Evolutionary conservation across 1,140 invertebrate species (phyloP).

Genomic region (Drosophila persimilis): DNA sequence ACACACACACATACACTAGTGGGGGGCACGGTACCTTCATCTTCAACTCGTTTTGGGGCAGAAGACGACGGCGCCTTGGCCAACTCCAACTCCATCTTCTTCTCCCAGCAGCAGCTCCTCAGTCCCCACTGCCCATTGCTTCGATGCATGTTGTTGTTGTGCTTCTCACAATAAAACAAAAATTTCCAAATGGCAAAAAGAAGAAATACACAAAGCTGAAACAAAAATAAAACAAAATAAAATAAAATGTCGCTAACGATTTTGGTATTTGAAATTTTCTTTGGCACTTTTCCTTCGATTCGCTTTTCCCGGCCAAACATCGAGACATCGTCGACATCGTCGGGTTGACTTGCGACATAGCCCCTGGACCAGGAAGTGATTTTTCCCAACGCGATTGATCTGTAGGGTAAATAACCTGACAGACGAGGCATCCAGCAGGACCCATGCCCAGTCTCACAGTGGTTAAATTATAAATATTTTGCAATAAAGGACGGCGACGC

Average conservation of each 20-base stretch:
- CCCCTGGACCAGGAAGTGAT: conserved; percentile 66
- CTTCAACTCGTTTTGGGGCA: conserved; percentile 63
- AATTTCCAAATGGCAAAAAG: conserved; percentile 40
- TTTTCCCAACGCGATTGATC: conserved; percentile 31
- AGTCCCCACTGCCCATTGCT: too few species aligned
- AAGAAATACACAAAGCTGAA: conserved; percentile 17
- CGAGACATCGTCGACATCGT: conserved; percentile 2
- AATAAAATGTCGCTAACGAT: conserved; percentile 77
- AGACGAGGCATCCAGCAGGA: not conserved
- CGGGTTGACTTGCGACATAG: conserved; percentile 29
- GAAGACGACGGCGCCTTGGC: not conserved
- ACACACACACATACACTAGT: conserved; percentile 1
- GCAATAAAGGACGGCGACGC: conserved; percentile 17
- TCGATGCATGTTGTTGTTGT: conserved; percentile 23
- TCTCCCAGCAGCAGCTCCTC: conserved; percentile 3
- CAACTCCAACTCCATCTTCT: conserved; percentile 28
- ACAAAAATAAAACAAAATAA: conserved; percentile 41
- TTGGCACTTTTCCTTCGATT: conserved; percentile 63
- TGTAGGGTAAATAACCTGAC: conserved; percentile 24
- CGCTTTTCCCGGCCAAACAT: conserved; percentile 5
- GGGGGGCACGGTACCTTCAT: conserved; percentile 56
- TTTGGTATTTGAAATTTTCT: conserved; percentile 69
- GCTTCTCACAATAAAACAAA: conserved; percentile 76
- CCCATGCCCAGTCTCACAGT: conserved; percentile 25
- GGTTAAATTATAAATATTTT: conserved; percentile 1